A percentile compares a stretch with the other conserved stretches of the same genome.
Conservation (phyloP, 2,113 vertebrate species). For the Sinocyclocheilus maitianheensis region DNA sequence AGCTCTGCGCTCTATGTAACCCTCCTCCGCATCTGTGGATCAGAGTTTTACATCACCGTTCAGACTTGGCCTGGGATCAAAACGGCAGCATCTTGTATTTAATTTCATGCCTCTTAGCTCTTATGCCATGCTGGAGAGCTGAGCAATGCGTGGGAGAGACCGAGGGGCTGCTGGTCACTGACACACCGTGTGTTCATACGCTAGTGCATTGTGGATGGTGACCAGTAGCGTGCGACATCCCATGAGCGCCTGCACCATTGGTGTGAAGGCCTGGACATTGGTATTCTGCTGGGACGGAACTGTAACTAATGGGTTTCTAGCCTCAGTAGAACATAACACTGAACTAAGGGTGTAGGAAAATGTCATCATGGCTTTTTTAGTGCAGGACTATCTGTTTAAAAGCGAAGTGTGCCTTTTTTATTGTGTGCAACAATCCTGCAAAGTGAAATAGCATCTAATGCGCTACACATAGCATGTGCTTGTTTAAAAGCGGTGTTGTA, state of each 20-base stretch:
- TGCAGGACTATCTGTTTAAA: background rate
- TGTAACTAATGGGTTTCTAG: conserved; percentile 26
- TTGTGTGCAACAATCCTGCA: background rate
- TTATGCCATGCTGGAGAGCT: background rate
- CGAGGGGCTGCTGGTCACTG: background rate
- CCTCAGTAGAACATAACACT: conserved; percentile 6
- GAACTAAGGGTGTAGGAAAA: background rate
- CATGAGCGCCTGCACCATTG: background rate
- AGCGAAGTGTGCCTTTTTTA: background rate
- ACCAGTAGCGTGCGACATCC: background rate
- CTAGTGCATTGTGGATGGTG: conserved; percentile 12
- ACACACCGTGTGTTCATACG: background rate
- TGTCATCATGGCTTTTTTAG: conserved; percentile 14
- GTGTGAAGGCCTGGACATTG: conserved; percentile 8
- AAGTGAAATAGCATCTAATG: background rate
- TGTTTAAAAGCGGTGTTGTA: background rate
- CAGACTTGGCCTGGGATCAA: conserved; percentile 21
- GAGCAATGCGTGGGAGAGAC: conserved; percentile 11
- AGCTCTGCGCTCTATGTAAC: background rate
- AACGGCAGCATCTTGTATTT: conserved; percentile 23
- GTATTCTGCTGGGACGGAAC: background rate
- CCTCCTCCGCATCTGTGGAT: conserved; percentile 14
- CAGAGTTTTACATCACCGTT: background rate
- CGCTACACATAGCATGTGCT: background rate
- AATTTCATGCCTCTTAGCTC: conserved; percentile 39